Evolutionary conservation across 2,888 invertebrate species (phyloP), one percentile per base, ranked within the genome.

Genomic region (Masnerella sp.): DNA sequence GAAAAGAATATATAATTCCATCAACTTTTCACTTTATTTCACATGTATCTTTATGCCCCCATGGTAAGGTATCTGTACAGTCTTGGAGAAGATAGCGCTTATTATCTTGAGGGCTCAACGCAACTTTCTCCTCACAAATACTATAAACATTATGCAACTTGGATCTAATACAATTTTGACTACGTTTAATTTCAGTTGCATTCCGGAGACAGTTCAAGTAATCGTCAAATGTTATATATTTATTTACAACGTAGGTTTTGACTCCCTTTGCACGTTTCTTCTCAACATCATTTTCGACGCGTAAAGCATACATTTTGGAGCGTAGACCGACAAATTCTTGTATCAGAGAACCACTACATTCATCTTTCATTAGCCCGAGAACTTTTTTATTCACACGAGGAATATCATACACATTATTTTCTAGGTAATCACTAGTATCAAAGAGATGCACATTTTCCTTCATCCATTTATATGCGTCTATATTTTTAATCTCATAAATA

Each of bases 281-380:
- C 15, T 38, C 38, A 8, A 9, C 11, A 1, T 28, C 28, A 3
- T 3, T 3, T n/a, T 9, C n/a, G 1, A 28, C 28, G n/a, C 54
- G 61, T 5, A 77, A 58, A 1, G 58, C 42, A 32, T 77, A 77
- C 45, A 74, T 49, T 32, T 71, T 71, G 5, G 43, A 34, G 5
- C 69, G 20, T 0, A 54, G 15, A 4, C 72, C 65, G 2, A 61
- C 40, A 40, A 82, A 84, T 74, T 83, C 81, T 0, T 68, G 77
- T 74, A 83, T 80, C 7, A 80, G 74, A 65, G 68, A 49, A 3
- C 81, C 80, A 18, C 75, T 76, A 18, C 75, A 76, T 59, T 84
- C 83, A 74, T 83, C 82, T 71, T 84, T 84, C 78, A 84, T 81
- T 45, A 83, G 51, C 1, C 84, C 83, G 1, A 81, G 18, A 2